Base-by-base conservation (phyloP, 2,113 vertebrate genomes). In the Hirundichthys speculiger region DNA sequence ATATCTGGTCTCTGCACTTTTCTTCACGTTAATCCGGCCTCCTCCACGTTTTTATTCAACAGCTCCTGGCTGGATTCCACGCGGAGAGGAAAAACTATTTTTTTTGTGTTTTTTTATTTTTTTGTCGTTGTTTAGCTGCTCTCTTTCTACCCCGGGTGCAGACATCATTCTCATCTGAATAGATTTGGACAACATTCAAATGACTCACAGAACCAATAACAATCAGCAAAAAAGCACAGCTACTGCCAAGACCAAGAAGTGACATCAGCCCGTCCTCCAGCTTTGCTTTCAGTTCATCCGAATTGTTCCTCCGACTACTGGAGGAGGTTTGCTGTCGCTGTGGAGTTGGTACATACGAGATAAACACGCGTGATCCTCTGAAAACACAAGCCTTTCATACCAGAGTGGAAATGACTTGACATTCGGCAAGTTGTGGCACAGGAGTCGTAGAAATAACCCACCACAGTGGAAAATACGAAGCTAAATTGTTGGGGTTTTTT, bases 351-450 rank as follows among this genome's bases (percentile, higher is more conserved):
- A 38, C 8, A 21, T 19, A 34, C 30, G 11, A 34, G 5, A 18
- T 50, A 50, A 34, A 30, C 18, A 34, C 27, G 2, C 13, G 30
- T 10, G n/a, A 10, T 34, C n/a, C 1, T 39, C 30, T 24, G 19
- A 62, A 62, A 22, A 24, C 10, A 38, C 30, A 14, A 39, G 22
- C 43, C 45, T 62, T 69, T 25, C 9, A 64, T 39, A n/a, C 27
- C n/a, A 2, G 30, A 48, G 46, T 15, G n/a, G 42, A 45, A 73
- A 54, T 53, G 48, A 79, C 48, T 71, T 50, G 40, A 25, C 34
- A 53, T 67, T 70, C 50, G 13, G 13, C n/a, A 25, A 21, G 22
- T 30, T 20, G 24, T 42, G 3, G 27, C 25, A 5, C 25, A 13
- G 19, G 12, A 52, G 42, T 51, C 20, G 43, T 12, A 5, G 22